phyloP scores from a whole-genome alignment of 2,888 invertebrate genomes.

The Seladonia tumulorum region DNA sequence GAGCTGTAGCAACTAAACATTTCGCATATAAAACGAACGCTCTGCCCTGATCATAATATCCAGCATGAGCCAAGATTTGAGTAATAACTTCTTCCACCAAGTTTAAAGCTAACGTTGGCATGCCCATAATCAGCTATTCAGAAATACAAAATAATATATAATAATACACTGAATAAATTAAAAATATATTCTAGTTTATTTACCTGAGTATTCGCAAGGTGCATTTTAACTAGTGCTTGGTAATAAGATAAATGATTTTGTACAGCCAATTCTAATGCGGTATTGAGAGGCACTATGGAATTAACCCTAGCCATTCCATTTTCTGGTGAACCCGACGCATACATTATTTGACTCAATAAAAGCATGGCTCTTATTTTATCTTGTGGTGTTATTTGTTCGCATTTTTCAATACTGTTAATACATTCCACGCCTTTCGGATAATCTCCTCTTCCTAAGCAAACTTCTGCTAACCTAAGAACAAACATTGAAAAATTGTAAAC shows the following conservation, averaged over 20 bases:
- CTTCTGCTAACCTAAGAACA: conserved; percentile 80
- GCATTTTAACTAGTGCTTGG: conserved; percentile 90
- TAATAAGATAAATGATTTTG: conserved; percentile 92
- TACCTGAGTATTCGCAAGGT: conserved; percentile 91
- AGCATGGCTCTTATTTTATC: conserved; percentile 89
- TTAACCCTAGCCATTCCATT: conserved; percentile 85
- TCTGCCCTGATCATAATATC: conserved; percentile 92
- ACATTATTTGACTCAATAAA: conserved; percentile 89
- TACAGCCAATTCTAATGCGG: conserved; percentile 90
- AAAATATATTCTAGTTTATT: conserved; percentile 9
- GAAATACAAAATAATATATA: conserved; percentile 26
- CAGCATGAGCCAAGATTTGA: conserved; percentile 92
- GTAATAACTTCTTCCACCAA: conserved; percentile 90
- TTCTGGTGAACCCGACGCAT: conserved; percentile 85
- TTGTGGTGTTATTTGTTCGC: conserved; percentile 73
- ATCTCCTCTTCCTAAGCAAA: conserved; percentile 82
- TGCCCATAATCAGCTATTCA: conserved; percentile 89
- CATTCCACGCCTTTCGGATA: conserved; percentile 79
- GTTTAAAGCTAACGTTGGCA: conserved; percentile 90
- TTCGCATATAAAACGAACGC: conserved; percentile 91
- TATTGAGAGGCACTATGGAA: conserved; percentile 87
- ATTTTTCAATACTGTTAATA: conserved; percentile 74
- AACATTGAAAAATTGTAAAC: conserved; percentile 9
- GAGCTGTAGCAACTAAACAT: conserved; percentile 90
- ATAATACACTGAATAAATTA: background rate